Evolutionary conservation across 2,797 vertebrate species (phyloP).

Genomic region (Sebastes hopkinsi): DNA sequence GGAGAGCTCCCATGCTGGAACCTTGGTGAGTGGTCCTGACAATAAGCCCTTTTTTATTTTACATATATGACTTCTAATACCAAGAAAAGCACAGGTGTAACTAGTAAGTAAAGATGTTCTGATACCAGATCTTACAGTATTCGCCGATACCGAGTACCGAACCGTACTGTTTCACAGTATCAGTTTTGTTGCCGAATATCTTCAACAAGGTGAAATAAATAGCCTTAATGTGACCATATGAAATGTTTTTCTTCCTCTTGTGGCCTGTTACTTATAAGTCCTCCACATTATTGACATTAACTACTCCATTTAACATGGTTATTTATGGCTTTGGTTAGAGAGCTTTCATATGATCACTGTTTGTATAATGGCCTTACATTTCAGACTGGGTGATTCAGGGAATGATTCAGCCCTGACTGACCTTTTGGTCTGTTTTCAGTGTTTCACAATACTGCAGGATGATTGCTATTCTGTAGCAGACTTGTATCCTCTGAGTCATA

Average conservation of each 20-base stretch:
- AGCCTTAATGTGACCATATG: neutral
- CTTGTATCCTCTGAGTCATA: neutral
- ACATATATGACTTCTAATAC: neutral
- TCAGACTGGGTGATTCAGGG: neutral
- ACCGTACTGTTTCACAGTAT: no score
- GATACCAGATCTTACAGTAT: no score
- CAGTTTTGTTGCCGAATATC: neutral
- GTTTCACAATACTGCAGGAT: neutral
- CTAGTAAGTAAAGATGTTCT: no score
- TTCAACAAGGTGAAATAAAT: neutral
- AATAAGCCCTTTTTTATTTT: no score
- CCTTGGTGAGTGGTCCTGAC: no score
- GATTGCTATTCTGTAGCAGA: neutral
- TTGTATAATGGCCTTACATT: neutral
- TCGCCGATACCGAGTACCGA: no score
- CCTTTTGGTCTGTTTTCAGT: neutral
- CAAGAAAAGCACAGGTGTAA: neutral
- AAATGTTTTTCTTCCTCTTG: neutral
- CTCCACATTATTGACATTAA: neutral
- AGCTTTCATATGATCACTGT: neutral
- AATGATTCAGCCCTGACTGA: neutral
- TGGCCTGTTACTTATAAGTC: neutral
- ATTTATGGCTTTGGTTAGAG: neutral
- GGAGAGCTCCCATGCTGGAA: no score
- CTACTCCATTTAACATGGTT: neutral